phyloP scores from a whole-genome alignment of 2,888 invertebrate species.

The Cataglyphis cursor region DNA sequence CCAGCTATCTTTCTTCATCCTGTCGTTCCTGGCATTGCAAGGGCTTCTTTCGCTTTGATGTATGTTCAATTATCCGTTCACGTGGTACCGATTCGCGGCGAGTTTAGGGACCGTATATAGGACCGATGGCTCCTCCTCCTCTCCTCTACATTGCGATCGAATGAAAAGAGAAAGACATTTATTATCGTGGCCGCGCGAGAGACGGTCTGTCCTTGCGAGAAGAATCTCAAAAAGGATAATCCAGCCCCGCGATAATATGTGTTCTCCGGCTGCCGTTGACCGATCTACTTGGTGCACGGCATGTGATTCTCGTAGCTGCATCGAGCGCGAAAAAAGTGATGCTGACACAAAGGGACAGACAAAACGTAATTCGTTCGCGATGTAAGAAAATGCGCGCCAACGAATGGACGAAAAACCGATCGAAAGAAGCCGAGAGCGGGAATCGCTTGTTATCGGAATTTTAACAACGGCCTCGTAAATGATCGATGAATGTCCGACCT shows the following conservation, averaged over 20 bases:
- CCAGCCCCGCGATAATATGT: constrained; percentile 67
- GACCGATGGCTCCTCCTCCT: constrained; percentile 14
- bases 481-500: constrained; percentile 39
- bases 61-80: constrained; percentile 81
- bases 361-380: constrained; percentile 52
- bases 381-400: constrained; percentile 64
- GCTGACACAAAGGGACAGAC: constrained; percentile 58
- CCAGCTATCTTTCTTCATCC: constrained; percentile 64
- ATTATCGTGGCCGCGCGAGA: constrained; percentile 70
- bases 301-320: constrained; percentile 57
- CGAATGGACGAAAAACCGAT: neutral
- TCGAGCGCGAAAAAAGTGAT: constrained; percentile 57
- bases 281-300: constrained; percentile 57
- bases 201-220: constrained; percentile 69
- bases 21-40: constrained; percentile 63
- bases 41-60: constrained; percentile 74
- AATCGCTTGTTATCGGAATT: constrained; percentile 73
- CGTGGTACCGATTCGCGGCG: constrained; percentile 61
- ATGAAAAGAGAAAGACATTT: constrained; percentile 80
- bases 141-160: constrained; percentile 15
- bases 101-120: constrained; percentile 53
- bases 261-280: constrained; percentile 53
- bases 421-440: constrained; percentile 23
- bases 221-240: constrained; percentile 71
- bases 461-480: constrained; percentile 69